Percentiles rank a stretch among this genome's conserved stretches.
Conservation (phyloP, 2,888 invertebrate species). For the Clostera curtula region DNA sequence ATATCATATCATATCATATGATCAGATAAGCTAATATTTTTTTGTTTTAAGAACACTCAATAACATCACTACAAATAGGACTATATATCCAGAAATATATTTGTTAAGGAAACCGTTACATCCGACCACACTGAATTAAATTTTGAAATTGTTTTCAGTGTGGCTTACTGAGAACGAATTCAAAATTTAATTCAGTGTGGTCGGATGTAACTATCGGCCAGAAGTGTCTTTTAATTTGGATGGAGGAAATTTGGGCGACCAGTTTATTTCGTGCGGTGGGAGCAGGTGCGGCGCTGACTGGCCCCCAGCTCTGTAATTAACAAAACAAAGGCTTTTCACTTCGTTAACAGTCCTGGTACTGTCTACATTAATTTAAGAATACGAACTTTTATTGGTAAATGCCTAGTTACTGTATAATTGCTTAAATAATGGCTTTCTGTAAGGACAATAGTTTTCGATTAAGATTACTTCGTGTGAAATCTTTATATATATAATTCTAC, state of each 20-base stretch:
- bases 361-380: constrained; percentile 48
- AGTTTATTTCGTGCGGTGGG: constrained; percentile 54
- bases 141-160: constrained; percentile 34
- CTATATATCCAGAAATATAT: too few species aligned
- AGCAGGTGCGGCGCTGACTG: constrained; percentile 55
- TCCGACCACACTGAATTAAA: constrained; percentile 27
- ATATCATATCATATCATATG: too few species aligned
- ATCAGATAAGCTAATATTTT: too few species aligned
- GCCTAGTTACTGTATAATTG: too few species aligned
- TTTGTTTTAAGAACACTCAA: too few species aligned
- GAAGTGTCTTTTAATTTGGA: constrained; percentile 54
- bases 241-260: constrained; percentile 49
- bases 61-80: too few species aligned
- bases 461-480: too few species aligned
- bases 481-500: too few species aligned
- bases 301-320: constrained; percentile 56
- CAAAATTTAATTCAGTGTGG: constrained; percentile 27
- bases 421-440: too few species aligned
- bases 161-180: constrained; percentile 35
- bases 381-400: constrained; percentile 35
- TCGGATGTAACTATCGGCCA: constrained; percentile 43
- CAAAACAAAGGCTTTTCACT: constrained; percentile 60
- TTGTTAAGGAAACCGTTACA: too few species aligned
- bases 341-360: constrained; percentile 51
- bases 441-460: too few species aligned